Base-by-base conservation (phyloP, 2,888 invertebrate genomes). In the Selenia dentaria region DNA sequence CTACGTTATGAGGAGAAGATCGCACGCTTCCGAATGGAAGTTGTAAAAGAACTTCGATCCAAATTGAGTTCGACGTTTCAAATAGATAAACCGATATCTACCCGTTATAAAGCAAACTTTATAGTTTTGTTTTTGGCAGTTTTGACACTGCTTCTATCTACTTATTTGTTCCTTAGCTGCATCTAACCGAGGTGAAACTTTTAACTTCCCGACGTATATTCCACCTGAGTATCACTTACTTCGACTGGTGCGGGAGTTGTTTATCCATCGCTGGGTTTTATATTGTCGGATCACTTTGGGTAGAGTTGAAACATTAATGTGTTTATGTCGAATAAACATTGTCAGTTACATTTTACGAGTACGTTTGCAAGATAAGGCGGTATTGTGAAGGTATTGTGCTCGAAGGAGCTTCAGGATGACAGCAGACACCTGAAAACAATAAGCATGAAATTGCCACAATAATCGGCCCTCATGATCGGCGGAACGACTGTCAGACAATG, bases 71-170 rank as follows among this genome's bases (percentile, higher is more conserved):
- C 62, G 88, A 90, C 87, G 87, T 86, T 67, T 80, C 80, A 78
- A 86, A 85, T 78, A 87, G 88, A 89, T 87, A 86, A 86, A 85
- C 64, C 75, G 86, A 79, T 87, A 85, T 85, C 85, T 77, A 78
- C 72, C 79, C 70, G 85, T 79, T 85, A 83, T 86, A 80, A 80
- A 84, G 76, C 83, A 78, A 89, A 90, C 83, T 91, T 91, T 91
- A 91, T 91, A 87, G 91, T 89, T 90, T 91, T 91, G 91, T 91
- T 91, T 91, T 91, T 90, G 88, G 83, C 88, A 89, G 88, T 90
- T 90, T 82, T 86, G 89, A 90, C 90, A 81, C 73, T 75, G 79
- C 81, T 81, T 83, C 85, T 82, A 79, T 87, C 85, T 86, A 84
- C 83, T 87, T 88, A 88, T 88, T 89, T 88, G 87, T 87, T 86